These are phyloP conservation scores for Bradypodion ventrale DNA, from an alignment of 2,797 vertebrate species.

Conservation along the genomic window DNA sequence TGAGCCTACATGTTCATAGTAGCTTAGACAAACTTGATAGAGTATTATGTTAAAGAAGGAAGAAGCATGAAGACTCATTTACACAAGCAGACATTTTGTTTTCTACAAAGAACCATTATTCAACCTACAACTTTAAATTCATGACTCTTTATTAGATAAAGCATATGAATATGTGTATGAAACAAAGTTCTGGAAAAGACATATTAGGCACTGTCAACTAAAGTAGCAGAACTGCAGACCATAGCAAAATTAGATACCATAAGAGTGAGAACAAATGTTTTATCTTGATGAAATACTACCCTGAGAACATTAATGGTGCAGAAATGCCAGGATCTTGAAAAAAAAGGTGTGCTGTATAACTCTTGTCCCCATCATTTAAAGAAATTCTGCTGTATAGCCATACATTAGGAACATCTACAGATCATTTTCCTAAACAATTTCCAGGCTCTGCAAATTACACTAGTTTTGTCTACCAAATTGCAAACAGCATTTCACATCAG, in stretches of 20 bases:
- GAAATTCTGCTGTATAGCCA: too few species aligned
- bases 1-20: neutral
- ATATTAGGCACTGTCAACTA: too few species aligned
- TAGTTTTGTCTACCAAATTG: neutral
- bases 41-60: neutral
- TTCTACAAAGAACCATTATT: neutral
- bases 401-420: neutral
- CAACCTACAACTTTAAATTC: neutral
- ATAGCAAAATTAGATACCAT: neutral
- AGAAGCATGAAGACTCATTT: neutral
- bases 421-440: neutral
- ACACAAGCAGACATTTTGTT: neutral
- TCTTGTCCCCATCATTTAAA: neutral
- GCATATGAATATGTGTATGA: too few species aligned
- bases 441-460: neutral
- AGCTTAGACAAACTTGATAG: neutral
- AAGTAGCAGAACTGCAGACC: neutral
- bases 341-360: neutral
- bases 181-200: too few species aligned
- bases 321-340: too few species aligned
- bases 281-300: neutral
- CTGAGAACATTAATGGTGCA: neutral
- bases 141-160: neutral
- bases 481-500: neutral
- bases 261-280: neutral